Conservation (phyloP, 2,888 invertebrate genomes). For the Rapana venosa region DNA sequence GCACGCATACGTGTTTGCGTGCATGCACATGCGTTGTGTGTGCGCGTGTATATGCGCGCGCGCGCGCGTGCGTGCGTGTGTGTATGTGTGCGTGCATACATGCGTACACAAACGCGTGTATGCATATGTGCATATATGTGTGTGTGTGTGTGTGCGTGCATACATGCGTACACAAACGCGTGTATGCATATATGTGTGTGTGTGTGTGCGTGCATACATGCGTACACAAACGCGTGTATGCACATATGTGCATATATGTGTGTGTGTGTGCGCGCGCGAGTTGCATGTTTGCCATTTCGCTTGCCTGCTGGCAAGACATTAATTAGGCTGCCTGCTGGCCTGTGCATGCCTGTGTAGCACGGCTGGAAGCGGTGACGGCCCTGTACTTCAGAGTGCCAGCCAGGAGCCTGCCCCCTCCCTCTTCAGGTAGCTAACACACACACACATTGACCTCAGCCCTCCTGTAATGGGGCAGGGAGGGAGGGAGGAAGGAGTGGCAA, state of each 20-base stretch:
- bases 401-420: no score
- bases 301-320: neutral
- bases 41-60: neutral
- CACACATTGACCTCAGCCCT: no score
- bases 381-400: no score
- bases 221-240: neutral
- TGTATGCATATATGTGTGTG: neutral
- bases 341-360: neutral
- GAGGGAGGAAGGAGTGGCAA: no score
- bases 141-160: neutral
- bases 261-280: neutral
- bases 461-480: no score
- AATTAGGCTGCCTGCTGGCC: neutral
- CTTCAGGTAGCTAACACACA: no score
- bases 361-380: no score
- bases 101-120: neutral
- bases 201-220: neutral
- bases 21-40: neutral
- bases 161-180: neutral
- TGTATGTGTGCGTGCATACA: slow-evolving; percentile 3
- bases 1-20: neutral
- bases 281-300: neutral
- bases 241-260: neutral
- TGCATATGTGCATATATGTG: neutral
- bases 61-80: neutral